Percentiles rank a stretch among this genome's conserved stretches.
Evolutionary conservation across 2,113 vertebrate genomes (phyloP).

Genomic region (Tragelaphus imberbis): DNA sequence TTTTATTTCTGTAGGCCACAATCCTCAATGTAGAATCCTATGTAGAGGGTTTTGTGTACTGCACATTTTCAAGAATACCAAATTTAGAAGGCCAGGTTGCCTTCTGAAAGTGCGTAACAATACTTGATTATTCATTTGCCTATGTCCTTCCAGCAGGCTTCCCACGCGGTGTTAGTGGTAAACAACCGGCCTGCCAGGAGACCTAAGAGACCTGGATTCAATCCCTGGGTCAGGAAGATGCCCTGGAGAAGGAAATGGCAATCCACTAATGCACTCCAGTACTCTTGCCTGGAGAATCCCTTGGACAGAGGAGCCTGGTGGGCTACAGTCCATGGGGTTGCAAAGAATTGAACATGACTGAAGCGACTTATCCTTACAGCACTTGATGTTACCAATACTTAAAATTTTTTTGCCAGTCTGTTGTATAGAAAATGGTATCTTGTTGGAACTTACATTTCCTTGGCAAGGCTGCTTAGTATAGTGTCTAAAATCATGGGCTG

Average conservation of each 20-base stretch:
- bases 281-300: not conserved
- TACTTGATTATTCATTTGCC: not conserved
- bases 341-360: not conserved
- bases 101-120: not conserved
- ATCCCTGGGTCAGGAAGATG: not conserved
- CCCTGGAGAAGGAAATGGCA: not conserved
- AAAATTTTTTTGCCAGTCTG: not conserved
- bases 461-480: not conserved
- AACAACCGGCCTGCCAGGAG: not conserved
- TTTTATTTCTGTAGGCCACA: not conserved
- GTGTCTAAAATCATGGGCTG: not conserved
- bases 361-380: not conserved
- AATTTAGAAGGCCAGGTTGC: not conserved
- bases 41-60: not conserved
- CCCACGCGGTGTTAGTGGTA: rapidly evolving
- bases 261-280: not conserved
- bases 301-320: not conserved
- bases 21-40: not conserved
- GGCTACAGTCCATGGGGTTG: not conserved
- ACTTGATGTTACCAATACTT: not conserved
- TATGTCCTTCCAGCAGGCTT: not conserved
- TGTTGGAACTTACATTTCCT: not conserved
- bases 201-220: not conserved
- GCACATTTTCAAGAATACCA: not conserved
- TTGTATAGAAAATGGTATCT: not conserved